Evolutionary conservation across 2,888 invertebrate genomes (phyloP).

Genomic region (Esperia sulphurella): DNA sequence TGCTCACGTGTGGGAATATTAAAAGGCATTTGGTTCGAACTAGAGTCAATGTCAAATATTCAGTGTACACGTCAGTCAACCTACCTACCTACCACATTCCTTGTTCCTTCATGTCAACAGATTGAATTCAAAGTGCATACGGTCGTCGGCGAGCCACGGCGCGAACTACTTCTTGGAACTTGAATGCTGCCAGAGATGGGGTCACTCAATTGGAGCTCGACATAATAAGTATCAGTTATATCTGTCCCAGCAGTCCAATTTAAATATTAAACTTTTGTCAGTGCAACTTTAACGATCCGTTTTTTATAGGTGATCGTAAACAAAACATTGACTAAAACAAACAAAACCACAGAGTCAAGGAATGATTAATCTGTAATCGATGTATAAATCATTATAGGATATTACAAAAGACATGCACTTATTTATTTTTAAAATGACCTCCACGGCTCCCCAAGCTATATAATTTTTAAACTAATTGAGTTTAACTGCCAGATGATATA

Average conservation of each 20-base stretch:
- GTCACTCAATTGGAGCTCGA: conserved; percentile 56
- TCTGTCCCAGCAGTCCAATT: conserved; percentile 25
- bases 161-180: conserved; percentile 20
- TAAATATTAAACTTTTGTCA: conserved; percentile 18
- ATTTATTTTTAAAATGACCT: conserved; percentile 38
- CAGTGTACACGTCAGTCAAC: too few relatives aligned
- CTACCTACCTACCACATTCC: too few relatives aligned
- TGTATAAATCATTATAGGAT: conserved; percentile 27
- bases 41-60: too few relatives aligned
- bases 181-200: conserved; percentile 56
- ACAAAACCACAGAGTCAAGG: conserved; percentile 20
- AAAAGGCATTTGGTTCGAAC: too few relatives aligned
- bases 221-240: conserved; percentile 28
- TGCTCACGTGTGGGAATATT: too few relatives aligned
- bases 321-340: background rate
- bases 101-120: conserved; percentile 7
- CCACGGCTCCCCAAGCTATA: conserved; percentile 19
- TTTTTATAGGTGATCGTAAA: background rate
- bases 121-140: conserved; percentile 19
- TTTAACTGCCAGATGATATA: conserved; percentile 33
- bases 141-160: conserved; percentile 10
- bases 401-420: conserved; percentile 26
- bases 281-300: background rate
- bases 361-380: conserved; percentile 28
- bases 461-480: conserved; percentile 31